Evolutionary conservation across 2,797 vertebrate species (phyloP), one percentile per base, ranked within the genome.

Genomic region (Lepidocolaptes lacrymiger): DNA sequence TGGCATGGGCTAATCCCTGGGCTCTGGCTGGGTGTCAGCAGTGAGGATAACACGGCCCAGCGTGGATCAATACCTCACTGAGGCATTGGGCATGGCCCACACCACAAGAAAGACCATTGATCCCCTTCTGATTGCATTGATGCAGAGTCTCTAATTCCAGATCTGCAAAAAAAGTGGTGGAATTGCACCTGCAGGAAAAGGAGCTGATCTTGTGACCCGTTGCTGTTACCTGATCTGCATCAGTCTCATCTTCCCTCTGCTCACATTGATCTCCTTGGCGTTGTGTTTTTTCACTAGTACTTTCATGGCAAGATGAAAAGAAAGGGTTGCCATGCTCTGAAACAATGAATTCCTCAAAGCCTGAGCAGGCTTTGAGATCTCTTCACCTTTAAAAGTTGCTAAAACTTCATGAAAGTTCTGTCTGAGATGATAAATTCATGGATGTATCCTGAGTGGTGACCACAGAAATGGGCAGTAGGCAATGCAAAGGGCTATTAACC

Each of bases 331-430:
- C n/a, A 39, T 68, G 63, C 41, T 39, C 27, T 75, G 82, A 91
- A 88, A 93, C 68, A 91, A 95, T 88, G 85, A 95, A 92, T 95
- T 85, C 61, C 43, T 93, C 93, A 92, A 64, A 89, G 64, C 58
- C 37, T 58, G 14, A 56, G 59, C 20, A 54, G 59, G 9, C 67
- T 95, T 84, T 91, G 93, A 93, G 74, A 71, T 85, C 41, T 85
- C 61, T 88, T 88, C 8, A 49, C 86, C 93, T 88, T 78, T 77
- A 59, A 44, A 82, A 86, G 80, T 15, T 84, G 34, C 59, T 79
- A 91, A 89, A 79, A 68, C 66, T 64, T 85, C 85, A 56, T 82
- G 89, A 61, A 96, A 94, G 75, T 93, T 78, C 81, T 80, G 46
- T 85, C 88, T 84, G 54, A 62, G 75, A 81, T 80, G 84, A 74